These are phyloP conservation scores for Deroptyus accipitrinus DNA, from an alignment of 2,113 vertebrate species.

Conservation along the genomic window DNA sequence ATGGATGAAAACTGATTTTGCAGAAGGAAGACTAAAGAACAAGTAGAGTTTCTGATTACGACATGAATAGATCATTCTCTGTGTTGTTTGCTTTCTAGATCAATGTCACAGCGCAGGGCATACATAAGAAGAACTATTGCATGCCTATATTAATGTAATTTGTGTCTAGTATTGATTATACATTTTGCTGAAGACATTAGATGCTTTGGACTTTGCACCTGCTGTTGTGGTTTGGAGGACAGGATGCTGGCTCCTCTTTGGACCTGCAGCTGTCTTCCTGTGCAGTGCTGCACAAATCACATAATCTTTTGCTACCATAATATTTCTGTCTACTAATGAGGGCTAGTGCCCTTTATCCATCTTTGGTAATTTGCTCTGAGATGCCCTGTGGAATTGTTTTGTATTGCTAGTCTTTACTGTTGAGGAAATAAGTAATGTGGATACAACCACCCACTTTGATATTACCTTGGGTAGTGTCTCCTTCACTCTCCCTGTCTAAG, in stretches of 20 bases:
- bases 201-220: background rate
- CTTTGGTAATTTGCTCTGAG: background rate
- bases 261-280: background rate
- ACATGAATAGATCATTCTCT: background rate
- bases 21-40: background rate
- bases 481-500: background rate
- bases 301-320: background rate
- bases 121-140: background rate
- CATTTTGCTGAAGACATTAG: background rate
- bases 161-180: background rate
- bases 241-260: background rate
- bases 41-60: background rate
- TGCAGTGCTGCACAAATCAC: background rate
- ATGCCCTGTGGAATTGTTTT: background rate
- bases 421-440: background rate
- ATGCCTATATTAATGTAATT: constrained; percentile 1
- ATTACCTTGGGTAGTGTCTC: background rate
- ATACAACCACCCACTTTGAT: background rate
- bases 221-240: background rate
- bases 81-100: background rate
- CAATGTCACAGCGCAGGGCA: background rate
- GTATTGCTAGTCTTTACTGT: background rate
- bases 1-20: background rate
- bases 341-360: background rate
- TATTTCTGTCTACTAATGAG: background rate